Evolutionary conservation across 2,888 invertebrate species (phyloP).

Genomic region (Drosophila pegasa): DNA sequence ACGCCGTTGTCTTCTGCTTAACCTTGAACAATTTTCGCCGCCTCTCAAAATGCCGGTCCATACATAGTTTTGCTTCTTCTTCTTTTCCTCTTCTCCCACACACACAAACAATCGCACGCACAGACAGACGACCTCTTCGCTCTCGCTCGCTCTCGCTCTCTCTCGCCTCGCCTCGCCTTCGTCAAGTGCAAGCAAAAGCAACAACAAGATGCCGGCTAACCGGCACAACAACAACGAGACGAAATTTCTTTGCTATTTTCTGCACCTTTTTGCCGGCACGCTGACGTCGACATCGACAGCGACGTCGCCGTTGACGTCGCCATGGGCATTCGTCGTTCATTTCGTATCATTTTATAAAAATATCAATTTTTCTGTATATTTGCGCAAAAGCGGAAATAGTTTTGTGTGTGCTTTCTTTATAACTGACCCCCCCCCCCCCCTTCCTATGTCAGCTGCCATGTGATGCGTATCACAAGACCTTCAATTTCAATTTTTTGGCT

Average conservation of each 20-base stretch:
- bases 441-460: neutral
- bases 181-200: constrained; percentile 46
- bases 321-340: constrained; percentile 19
- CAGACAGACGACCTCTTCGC: neutral
- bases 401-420: constrained; percentile 27
- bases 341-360: constrained; percentile 31
- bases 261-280: constrained; percentile 53
- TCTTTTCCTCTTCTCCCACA: constrained; percentile 1
- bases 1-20: constrained; percentile 53
- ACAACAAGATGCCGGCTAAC: constrained; percentile 54
- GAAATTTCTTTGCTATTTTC: constrained; percentile 39
- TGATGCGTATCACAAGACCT: constrained; percentile 55
- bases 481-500: constrained; percentile 39
- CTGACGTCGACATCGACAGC: constrained; percentile 32
- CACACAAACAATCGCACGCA: neutral
- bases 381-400: constrained; percentile 77
- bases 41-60: constrained; percentile 37
- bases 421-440: neutral
- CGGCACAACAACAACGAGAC: constrained; percentile 44
- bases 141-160: constrained; percentile 3
- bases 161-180: constrained; percentile 38
- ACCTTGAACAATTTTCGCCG: constrained; percentile 67
- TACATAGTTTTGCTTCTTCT: constrained; percentile 2
- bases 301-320: constrained; percentile 21
- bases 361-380: constrained; percentile 23